Conservation (phyloP, 1,140 invertebrate genomes). For the Linepithema humile region DNA sequence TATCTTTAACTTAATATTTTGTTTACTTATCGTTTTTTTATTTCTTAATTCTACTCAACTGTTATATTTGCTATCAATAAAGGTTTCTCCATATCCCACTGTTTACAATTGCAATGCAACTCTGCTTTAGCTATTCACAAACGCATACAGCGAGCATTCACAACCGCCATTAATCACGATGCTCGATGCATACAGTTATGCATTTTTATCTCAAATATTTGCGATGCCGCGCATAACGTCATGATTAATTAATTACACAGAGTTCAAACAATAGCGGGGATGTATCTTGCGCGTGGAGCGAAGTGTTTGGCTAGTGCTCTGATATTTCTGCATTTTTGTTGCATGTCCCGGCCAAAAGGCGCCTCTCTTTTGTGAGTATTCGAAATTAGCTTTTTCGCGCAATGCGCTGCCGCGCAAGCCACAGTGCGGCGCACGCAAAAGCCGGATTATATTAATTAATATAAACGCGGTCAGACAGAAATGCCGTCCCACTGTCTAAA, state of each 20-base stretch:
- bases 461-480: conserved; percentile 24
- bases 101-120: conserved; percentile 42
- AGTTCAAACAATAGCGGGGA: conserved; percentile 45
- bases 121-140: background rate
- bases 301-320: background rate
- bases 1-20: background rate
- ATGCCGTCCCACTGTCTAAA: background rate
- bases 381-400: conserved; percentile 37
- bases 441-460: conserved; percentile 55
- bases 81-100: conserved; percentile 10
- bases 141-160: conserved; percentile 6
- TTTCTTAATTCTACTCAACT: background rate
- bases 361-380: background rate
- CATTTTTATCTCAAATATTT: conserved; percentile 58
- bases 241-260: conserved; percentile 54
- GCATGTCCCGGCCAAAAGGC: conserved; percentile 12
- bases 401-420: conserved; percentile 14
- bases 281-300: conserved; percentile 19
- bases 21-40: background rate
- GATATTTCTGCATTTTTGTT: conserved; percentile 46
- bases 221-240: conserved; percentile 40
- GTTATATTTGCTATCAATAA: conserved; percentile 15
- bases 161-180: conserved; percentile 44
- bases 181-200: conserved; percentile 46
- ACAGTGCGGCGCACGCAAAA: background rate